Conservation (phyloP, 2,888 invertebrate species). For the Eurytoma californica region DNA sequence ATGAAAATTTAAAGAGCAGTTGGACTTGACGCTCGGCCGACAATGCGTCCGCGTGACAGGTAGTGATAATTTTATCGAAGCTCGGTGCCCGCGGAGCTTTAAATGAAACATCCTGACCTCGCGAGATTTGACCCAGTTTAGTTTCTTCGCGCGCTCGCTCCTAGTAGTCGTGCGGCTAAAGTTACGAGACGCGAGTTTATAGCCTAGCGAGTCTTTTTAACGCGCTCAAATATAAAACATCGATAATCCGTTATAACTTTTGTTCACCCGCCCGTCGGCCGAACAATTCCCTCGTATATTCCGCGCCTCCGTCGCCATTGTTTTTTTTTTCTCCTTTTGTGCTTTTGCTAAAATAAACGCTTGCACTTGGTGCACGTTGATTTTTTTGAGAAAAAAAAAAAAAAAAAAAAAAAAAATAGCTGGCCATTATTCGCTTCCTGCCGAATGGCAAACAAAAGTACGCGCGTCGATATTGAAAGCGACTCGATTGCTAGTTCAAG, state of each 20-base stretch:
- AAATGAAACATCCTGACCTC: conserved; percentile 50
- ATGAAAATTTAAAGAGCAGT: conserved; percentile 24
- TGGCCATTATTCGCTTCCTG: too few relatives aligned
- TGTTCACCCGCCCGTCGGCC: neutral
- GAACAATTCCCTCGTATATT: neutral
- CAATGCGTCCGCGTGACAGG: conserved; percentile 24
- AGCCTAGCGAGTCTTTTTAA: neutral
- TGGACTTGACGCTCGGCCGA: neutral
- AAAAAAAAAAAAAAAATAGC: too few relatives aligned
- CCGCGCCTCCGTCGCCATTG: neutral
- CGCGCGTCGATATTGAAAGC: neutral
- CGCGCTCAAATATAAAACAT: conserved; percentile 1
- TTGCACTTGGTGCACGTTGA: too few relatives aligned
- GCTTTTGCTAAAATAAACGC: neutral
- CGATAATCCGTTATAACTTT: conserved; percentile 18
- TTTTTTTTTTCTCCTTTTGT: neutral
- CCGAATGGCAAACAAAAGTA: neutral
- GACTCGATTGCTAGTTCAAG: neutral
- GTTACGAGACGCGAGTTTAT: neutral
- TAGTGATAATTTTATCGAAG: conserved; percentile 44
- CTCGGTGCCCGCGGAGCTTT: conserved; percentile 35
- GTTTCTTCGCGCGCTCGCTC: conserved; percentile 22
- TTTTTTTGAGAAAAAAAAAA: too few relatives aligned
- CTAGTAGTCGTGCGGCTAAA: neutral
- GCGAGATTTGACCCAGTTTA: conserved; percentile 52